phyloP scores from a whole-genome alignment of 2,797 vertebrate genomes.

The Xenopus petersii region DNA sequence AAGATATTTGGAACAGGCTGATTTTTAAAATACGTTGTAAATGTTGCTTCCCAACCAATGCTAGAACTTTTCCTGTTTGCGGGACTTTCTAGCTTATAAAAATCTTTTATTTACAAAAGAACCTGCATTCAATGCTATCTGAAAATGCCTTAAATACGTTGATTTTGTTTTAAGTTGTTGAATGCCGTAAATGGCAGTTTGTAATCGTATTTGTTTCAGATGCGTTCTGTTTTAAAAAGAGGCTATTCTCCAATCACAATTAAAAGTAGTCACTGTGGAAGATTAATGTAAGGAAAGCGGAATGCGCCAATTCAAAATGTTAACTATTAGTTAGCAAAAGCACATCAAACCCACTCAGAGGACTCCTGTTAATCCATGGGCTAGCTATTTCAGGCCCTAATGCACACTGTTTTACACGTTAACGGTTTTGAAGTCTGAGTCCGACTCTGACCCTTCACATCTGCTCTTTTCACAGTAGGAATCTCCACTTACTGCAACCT shows the following conservation, averaged over 20 bases:
- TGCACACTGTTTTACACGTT: conserved; percentile 88
- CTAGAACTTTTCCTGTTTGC: conserved; percentile 28
- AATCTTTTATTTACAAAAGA: not conserved
- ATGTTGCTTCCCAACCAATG: conserved; percentile 9
- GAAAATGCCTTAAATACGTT: too few relatives aligned
- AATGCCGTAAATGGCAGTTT: not conserved
- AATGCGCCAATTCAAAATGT: conserved; percentile 57
- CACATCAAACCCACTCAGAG: conserved; percentile 79
- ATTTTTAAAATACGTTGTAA: conserved; percentile 14
- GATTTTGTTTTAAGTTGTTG: too few relatives aligned
- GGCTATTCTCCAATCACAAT: conserved; percentile 52
- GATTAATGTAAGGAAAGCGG: conserved; percentile 43
- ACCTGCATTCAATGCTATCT: too few relatives aligned
- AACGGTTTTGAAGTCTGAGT: conserved; percentile 78
- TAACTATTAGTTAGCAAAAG: conserved; percentile 68
- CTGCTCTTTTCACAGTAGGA: conserved; percentile 77
- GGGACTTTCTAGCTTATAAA: conserved; percentile 1
- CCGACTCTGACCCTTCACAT: conserved; percentile 77
- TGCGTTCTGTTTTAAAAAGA: not conserved
- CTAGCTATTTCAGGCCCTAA: conserved; percentile 78
- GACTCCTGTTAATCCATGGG: conserved; percentile 85
- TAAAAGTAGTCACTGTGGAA: conserved; percentile 47
- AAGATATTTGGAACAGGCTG: conserved; percentile 34
- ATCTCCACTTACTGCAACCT: conserved; percentile 82
- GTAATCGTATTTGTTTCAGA: not conserved